Evolutionary conservation across 2,113 vertebrate genomes (phyloP).

Genomic region (Nycticryphes semicollaris): DNA sequence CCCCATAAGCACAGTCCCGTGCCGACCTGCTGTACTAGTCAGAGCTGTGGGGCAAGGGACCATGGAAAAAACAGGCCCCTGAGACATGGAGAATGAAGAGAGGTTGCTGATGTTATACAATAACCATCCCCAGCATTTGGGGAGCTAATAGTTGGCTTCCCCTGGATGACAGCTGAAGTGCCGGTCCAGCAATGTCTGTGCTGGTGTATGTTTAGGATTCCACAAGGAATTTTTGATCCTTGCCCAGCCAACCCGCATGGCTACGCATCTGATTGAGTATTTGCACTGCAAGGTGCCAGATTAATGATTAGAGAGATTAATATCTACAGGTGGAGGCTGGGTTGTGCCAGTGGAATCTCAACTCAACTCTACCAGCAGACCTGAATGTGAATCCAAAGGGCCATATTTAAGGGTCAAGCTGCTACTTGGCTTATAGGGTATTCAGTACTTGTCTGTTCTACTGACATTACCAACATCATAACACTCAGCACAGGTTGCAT

Average conservation of each 20-base stretch:
- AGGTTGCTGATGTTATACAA: background rate
- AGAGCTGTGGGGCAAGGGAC: background rate
- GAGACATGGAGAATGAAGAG: background rate
- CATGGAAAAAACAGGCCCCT: background rate
- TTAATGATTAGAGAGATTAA: constrained; percentile 29
- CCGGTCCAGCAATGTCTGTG: background rate
- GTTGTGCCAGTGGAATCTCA: background rate
- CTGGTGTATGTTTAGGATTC: background rate
- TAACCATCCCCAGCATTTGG: background rate
- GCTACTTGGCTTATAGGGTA: background rate
- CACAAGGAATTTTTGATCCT: constrained; percentile 16
- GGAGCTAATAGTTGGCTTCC: background rate
- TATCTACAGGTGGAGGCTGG: background rate
- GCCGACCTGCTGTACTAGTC: background rate
- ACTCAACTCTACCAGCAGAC: background rate
- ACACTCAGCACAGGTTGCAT: background rate
- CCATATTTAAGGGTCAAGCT: background rate
- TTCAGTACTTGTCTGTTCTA: background rate
- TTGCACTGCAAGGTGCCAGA: background rate
- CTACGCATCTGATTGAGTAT: background rate
- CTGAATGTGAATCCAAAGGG: background rate
- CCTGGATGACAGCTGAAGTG: background rate
- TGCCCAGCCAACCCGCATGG: background rate
- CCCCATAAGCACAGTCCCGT: background rate
- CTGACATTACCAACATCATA: background rate